These are phyloP conservation scores for Therioaphis trifolii DNA, from an alignment of 2,888 invertebrate species.

Conservation along the genomic window DNA sequence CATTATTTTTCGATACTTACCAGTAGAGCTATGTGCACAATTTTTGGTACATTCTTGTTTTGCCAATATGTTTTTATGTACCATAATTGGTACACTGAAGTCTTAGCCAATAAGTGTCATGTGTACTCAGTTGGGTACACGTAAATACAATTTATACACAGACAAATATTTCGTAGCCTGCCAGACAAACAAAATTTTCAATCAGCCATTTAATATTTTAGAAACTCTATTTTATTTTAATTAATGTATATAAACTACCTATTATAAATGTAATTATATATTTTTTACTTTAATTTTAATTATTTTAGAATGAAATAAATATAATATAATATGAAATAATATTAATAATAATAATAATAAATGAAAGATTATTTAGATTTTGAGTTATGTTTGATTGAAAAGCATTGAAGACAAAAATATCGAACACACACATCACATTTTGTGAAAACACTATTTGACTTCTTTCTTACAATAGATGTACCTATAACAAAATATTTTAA, in stretches of 20 bases:
- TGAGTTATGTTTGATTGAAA: too few species aligned
- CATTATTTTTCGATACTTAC: not conserved
- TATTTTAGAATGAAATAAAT: too few species aligned
- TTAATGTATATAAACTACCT: too few species aligned
- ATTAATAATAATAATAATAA: too few species aligned
- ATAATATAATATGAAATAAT: too few species aligned
- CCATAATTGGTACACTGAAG: not conserved
- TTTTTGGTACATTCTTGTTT: not conserved
- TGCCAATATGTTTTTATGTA: not conserved
- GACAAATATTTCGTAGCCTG: not conserved
- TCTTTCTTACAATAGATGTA: not conserved
- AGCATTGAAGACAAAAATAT: too few species aligned
- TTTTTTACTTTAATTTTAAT: too few species aligned
- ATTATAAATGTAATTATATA: too few species aligned
- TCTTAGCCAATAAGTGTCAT: not conserved
- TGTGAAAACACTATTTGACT: constrained; percentile 18
- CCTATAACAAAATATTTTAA: constrained; percentile 25
- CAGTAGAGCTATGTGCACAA: not conserved
- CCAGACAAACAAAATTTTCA: not conserved
- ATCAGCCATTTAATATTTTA: not conserved
- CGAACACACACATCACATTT: too few species aligned
- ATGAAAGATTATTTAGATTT: too few species aligned
- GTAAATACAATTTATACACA: not conserved
- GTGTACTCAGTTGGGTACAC: too few species aligned
- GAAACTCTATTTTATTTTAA: not conserved